These are phyloP conservation scores for Pelagia noctiluca DNA, from an alignment of 30 jellyfish, hydroid and myxozoan genomes.

Conservation along the genomic window DNA sequence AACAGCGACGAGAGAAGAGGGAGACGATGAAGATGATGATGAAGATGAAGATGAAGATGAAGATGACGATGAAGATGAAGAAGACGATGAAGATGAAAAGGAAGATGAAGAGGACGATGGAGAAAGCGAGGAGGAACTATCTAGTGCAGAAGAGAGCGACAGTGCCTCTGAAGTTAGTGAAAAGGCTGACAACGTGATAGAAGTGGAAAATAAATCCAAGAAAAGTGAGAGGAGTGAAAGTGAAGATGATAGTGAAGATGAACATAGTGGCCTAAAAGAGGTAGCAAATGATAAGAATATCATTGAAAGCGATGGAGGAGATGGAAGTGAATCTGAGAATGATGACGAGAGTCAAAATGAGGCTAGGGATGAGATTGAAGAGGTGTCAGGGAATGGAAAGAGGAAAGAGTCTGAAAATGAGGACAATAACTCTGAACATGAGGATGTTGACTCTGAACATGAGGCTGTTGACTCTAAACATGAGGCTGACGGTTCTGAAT, in stretches of 20 bases:
- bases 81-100: conserved; percentile 57
- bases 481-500: too few species aligned
- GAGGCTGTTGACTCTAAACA: too few species aligned
- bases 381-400: conserved; percentile 4
- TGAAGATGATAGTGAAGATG: conserved; percentile 49
- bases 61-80: conserved; percentile 57
- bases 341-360: not conserved
- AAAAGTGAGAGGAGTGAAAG: conserved; percentile 7
- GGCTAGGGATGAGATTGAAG: too few species aligned
- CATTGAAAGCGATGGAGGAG: conserved; percentile 13
- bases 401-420: not conserved
- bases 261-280: conserved; percentile 40
- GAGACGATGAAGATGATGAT: conserved; percentile 27
- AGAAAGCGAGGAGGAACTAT: conserved; percentile 37
- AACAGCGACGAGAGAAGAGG: not conserved
- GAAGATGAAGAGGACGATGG: conserved; percentile 68
- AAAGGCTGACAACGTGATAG: conserved; percentile 44
- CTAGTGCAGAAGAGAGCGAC: conserved; percentile 47
- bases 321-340: not conserved
- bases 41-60: conserved; percentile 56
- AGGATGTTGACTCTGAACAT: too few species aligned
- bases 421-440: not conserved
- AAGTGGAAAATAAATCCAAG: conserved; percentile 50
- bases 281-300: not conserved
- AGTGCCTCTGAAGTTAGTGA: conserved; percentile 49